These are phyloP conservation scores for mouse (Mus musculus) DNA, from an alignment of 2,113 vertebrate genomes.

Conservation along the genomic window DNA sequence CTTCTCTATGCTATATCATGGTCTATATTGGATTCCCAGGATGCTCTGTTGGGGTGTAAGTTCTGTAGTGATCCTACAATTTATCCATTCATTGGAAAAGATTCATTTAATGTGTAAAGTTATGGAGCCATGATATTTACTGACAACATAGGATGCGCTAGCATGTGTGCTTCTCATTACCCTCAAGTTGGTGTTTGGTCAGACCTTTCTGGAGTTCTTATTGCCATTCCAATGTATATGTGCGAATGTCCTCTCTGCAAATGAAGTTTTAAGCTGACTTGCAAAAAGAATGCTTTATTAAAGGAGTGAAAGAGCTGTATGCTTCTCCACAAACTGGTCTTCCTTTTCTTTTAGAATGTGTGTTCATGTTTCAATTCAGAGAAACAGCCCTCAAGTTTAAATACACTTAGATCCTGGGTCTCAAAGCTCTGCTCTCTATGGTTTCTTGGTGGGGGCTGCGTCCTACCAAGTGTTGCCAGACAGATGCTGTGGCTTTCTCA, in stretches of 20 bases:
- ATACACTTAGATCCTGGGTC: constrained; percentile 80
- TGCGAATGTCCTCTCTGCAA: neutral
- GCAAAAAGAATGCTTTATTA: neutral
- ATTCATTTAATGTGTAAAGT: neutral
- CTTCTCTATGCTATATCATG: neutral
- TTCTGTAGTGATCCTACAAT: neutral
- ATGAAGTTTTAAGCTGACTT: neutral
- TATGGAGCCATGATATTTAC: neutral
- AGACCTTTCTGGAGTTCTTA: neutral
- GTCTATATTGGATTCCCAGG: neutral
- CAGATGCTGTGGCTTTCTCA: constrained; percentile 83
- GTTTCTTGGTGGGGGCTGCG: constrained; percentile 84
- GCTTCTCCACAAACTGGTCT: neutral
- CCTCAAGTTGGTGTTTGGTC: neutral
- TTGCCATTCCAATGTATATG: neutral
- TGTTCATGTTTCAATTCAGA: neutral
- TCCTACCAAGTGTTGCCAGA: constrained; percentile 82
- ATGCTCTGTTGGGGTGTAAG: neutral
- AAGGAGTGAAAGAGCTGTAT: neutral
- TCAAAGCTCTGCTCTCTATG: constrained; percentile 76
- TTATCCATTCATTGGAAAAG: neutral
- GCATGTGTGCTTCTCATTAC: neutral
- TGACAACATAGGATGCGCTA: neutral
- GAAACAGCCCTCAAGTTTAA: neutral
- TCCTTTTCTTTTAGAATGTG: constrained; percentile 6